These are phyloP conservation scores for Eilema depressum DNA, from an alignment of 2,888 invertebrate species.

Conservation along the genomic window DNA sequence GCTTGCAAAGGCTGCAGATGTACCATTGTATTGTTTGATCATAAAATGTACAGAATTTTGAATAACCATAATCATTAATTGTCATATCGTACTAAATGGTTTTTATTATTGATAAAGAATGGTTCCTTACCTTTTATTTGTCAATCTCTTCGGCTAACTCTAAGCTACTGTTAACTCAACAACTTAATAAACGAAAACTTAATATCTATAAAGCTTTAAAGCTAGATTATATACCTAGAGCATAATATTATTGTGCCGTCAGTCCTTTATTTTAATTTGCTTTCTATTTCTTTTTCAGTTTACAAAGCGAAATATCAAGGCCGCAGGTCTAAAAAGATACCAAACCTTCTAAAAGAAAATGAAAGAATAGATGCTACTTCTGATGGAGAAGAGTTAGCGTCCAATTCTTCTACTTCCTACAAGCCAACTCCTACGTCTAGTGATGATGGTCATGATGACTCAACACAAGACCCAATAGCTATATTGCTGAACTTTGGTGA, in stretches of 20 bases:
- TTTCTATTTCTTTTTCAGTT: background rate
- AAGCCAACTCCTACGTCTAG: background rate
- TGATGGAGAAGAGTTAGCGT: background rate
- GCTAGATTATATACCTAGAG: too few species aligned
- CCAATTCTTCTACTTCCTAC: background rate
- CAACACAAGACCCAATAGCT: background rate
- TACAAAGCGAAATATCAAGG: background rate
- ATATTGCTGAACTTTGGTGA: background rate
- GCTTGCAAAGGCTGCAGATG: constrained; percentile 48
- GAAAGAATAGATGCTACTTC: background rate
- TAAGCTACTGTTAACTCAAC: background rate
- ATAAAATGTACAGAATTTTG: constrained; percentile 42
- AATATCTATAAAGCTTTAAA: too few species aligned
- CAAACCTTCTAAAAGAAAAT: background rate
- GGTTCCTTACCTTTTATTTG: background rate
- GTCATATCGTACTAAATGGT: background rate
- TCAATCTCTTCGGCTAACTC: background rate
- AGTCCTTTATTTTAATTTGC: too few species aligned
- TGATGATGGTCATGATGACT: background rate
- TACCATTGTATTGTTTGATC: constrained; percentile 45
- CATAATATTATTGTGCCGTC: too few species aligned
- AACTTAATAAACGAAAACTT: background rate
- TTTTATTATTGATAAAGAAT: background rate
- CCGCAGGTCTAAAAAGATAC: background rate
- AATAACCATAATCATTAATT: constrained; percentile 51